These are phyloP conservation scores for Erpobdella octoculata DNA, from an alignment of 2,888 invertebrate species.

Conservation along the genomic window DNA sequence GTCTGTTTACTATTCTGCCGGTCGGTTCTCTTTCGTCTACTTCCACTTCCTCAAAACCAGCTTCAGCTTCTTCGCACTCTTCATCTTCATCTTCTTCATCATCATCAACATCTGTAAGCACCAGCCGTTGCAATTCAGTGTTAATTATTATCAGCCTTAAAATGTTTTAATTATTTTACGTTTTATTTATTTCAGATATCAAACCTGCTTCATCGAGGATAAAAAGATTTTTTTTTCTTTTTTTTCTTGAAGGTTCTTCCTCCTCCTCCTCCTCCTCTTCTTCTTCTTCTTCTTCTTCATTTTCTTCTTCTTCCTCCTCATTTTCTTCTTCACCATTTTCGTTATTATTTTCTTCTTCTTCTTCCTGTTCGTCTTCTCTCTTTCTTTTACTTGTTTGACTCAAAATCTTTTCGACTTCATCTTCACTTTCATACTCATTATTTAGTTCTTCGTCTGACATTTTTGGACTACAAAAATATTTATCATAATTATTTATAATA, in stretches of 20 bases:
- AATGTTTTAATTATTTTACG: too few relatives aligned
- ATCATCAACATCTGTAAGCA: slow-evolving; percentile 65
- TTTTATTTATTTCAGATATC: too few relatives aligned
- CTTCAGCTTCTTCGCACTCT: slow-evolving; percentile 66
- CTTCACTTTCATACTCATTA: background rate
- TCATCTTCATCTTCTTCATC: slow-evolving; percentile 81
- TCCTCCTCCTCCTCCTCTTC: slow-evolving; percentile 58
- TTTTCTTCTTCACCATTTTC: slow-evolving; percentile 36
- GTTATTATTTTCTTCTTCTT: slow-evolving; percentile 59
- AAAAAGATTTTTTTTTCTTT: slow-evolving; percentile 68
- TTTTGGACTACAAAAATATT: background rate
- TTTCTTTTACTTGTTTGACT: background rate
- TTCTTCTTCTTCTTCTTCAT: slow-evolving; percentile 58
- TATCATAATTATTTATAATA: background rate
- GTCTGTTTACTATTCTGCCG: slow-evolving; percentile 76
- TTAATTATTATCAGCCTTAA: too few relatives aligned
- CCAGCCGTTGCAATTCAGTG: background rate
- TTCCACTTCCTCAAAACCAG: slow-evolving; percentile 67
- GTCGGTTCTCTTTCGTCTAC: slow-evolving; percentile 70
- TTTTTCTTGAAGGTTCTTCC: slow-evolving; percentile 42
- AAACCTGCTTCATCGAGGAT: slow-evolving; percentile 86
- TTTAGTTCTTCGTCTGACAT: background rate
- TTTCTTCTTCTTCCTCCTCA: slow-evolving; percentile 57
- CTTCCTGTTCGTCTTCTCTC: background rate
- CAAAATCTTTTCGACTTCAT: background rate